Base-by-base conservation (phyloP, 1,140 invertebrate species). In the Pemphigus obesinymphae region DNA sequence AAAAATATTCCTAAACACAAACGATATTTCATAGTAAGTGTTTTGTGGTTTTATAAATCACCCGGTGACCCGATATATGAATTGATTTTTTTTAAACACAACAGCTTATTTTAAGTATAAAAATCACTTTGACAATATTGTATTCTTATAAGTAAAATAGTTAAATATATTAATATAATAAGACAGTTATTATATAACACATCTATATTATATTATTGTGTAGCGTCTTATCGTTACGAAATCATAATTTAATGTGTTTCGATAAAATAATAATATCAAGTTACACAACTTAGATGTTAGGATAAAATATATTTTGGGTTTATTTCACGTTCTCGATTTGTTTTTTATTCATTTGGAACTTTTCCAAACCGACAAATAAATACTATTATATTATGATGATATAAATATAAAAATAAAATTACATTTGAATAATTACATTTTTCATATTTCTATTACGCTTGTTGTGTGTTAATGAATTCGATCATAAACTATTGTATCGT, bases 371-470 rank as follows among this genome's bases (percentile, higher is more conserved):
- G 26, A 31, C 29, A 31, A 11, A 29, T 15, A 29, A 31, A 61
- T 29, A 31, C 26, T 61, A 20, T 29, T 5, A 31, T 29, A 26
- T 61, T n/a, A n/a, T n/a, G 58, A 61, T 61, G 58, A 61, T 31
- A 61, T 61, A 61, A 61, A 31, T 61, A 61, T 26, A 31, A 61
- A 61, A 2, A n/a, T 26, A 61, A 61, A 61, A 61, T 61, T 61
- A 61, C 29, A 61, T 61, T 61, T 61, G 17, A 61, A 61, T 61
- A 61, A 61, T 61, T 26, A 61, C 58, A 61, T 61, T 61, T 61
- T 31, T 61, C 58, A 31, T 61, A 20, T 61, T 61, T 61, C 17
- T 4, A 31, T 61, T 61, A 61, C 58, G 58, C 58, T 15, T 31
- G 58, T 61, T 61, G 58, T 61, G 58, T 61, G 58, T 61, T 61